Evolutionary conservation across 2,113 vertebrate genomes (phyloP), one percentile per base, ranked within the genome.

Genomic region (Todiramphus saurophagus): DNA sequence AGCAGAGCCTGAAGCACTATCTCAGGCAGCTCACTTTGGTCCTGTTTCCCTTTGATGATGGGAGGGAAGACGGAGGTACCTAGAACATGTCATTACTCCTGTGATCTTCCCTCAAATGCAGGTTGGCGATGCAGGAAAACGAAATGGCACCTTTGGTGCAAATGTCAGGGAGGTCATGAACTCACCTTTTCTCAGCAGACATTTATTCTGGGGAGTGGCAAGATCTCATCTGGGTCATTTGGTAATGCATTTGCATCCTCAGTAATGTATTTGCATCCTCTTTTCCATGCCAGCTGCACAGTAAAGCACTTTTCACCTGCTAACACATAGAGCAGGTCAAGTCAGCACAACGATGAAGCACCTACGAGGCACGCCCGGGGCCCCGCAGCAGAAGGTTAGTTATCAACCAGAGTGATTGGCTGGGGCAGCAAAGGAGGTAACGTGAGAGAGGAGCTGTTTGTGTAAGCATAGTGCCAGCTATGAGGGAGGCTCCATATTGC

Each of bases 251-350:
- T 81, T 37, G 4, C 62, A 78, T 60, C 9, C 37, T 81, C 31
- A 41, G 25, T 56, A 67, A 64, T 1, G 7, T 62, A 59, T 95
- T 82, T 37, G 5, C 63, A 79, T 64, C 9, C 43, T 81, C 33
- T 81, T 93, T 89, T 43, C 64, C 64, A 19, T 58, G 48, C 58
- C 87, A 83, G 72, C 80, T 81, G 64, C 79, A 21, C 21, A 13
- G 33, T 9, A 20, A 37, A 79, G 16, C 81, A 82, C 94, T 96
- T 96, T 95, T 96, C 44, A 93, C 81, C 93, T 82, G 10, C 35
- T 94, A 82, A 89, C 66, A 28, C 81, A 23, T 1, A 12, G 28
- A 86, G 72, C 4, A 4, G 74, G 51, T 68, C 48, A 89, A 76
- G 64, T 20, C 41, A 50, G 41, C 1, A 4, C 58, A 77, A 46